A percentile compares a stretch with the other conserved stretches of the same genome.
Conservation (phyloP, 2,113 vertebrate genomes). For the Nansenia antarctica region DNA sequence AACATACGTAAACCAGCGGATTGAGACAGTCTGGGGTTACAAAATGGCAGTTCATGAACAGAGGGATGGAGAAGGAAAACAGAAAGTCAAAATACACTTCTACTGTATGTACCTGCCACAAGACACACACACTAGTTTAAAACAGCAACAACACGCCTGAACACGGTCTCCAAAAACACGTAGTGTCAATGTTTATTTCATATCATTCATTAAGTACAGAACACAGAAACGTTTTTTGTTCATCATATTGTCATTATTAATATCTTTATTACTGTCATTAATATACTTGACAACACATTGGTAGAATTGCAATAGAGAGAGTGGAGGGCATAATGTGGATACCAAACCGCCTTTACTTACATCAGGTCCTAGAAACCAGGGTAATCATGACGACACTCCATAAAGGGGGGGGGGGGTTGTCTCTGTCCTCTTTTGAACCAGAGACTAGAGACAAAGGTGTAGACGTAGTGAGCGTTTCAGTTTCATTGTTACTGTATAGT, state of each 20-base stretch:
- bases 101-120: not conserved
- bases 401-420: not conserved
- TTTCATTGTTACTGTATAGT: slow-evolving; percentile 3
- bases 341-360: slow-evolving; percentile 36
- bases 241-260: slow-evolving; percentile 70
- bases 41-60: slow-evolving; percentile 21
- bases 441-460: not conserved
- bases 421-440: not conserved
- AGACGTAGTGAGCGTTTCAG: slow-evolving; percentile 1
- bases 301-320: slow-evolving; percentile 60
- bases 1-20: slow-evolving; percentile 28
- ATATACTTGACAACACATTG: slow-evolving; percentile 67
- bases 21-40: slow-evolving; percentile 42
- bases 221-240: slow-evolving; percentile 71
- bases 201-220: slow-evolving; percentile 73
- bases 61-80: slow-evolving; percentile 8
- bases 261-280: slow-evolving; percentile 63
- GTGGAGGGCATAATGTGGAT: slow-evolving; percentile 29
- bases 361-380: slow-evolving; percentile 16
- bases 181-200: slow-evolving; percentile 78
- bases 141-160: slow-evolving; percentile 4
- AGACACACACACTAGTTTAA: not conserved
- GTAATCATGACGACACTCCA: not conserved
- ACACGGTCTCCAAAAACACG: slow-evolving; percentile 54
- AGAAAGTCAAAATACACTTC: not conserved